phyloP scores from a whole-genome alignment of 2,888 invertebrate species.

The Philhelius pedissequus region DNA sequence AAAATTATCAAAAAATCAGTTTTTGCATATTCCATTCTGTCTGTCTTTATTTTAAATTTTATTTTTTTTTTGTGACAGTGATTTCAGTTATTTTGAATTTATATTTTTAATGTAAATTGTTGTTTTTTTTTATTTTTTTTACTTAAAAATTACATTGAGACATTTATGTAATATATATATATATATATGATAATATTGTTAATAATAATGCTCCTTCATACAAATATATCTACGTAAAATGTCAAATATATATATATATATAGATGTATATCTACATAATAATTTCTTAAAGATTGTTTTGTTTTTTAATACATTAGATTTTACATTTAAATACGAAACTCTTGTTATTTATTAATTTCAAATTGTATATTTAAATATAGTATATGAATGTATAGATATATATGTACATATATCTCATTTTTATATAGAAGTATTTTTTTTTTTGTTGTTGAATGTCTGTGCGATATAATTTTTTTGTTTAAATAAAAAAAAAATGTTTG shows the following conservation, averaged over 20 bases:
- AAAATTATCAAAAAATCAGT: slow-evolving; percentile 70
- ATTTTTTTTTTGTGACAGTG: slow-evolving; percentile 72
- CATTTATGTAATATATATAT: slow-evolving; percentile 41
- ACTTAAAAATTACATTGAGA: slow-evolving; percentile 73
- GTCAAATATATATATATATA: slow-evolving; percentile 52
- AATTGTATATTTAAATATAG: slow-evolving; percentile 67
- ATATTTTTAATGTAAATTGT: slow-evolving; percentile 71
- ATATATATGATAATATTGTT: slow-evolving; percentile 14
- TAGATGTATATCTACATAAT: slow-evolving; percentile 70
- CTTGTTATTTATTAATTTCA: slow-evolving; percentile 63
- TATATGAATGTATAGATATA: slow-evolving; percentile 49
- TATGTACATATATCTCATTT: slow-evolving; percentile 48
- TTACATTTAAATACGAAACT: slow-evolving; percentile 67
- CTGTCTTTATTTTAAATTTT: slow-evolving; percentile 41
- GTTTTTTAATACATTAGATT: slow-evolving; percentile 64
- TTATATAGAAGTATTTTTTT: slow-evolving; percentile 65
- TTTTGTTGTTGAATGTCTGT: slow-evolving; percentile 68
- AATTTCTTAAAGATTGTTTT: slow-evolving; percentile 23
- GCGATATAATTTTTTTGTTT: slow-evolving; percentile 51
- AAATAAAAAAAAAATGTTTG: slow-evolving; percentile 68
- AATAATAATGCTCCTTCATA: slow-evolving; percentile 48
- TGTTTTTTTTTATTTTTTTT: slow-evolving; percentile 30
- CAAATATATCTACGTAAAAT: slow-evolving; percentile 66
- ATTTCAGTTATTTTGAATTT: slow-evolving; percentile 54
- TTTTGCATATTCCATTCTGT: slow-evolving; percentile 51